phyloP scores from a whole-genome alignment of 2,113 vertebrate species.

The Solenodon paradoxus region DNA sequence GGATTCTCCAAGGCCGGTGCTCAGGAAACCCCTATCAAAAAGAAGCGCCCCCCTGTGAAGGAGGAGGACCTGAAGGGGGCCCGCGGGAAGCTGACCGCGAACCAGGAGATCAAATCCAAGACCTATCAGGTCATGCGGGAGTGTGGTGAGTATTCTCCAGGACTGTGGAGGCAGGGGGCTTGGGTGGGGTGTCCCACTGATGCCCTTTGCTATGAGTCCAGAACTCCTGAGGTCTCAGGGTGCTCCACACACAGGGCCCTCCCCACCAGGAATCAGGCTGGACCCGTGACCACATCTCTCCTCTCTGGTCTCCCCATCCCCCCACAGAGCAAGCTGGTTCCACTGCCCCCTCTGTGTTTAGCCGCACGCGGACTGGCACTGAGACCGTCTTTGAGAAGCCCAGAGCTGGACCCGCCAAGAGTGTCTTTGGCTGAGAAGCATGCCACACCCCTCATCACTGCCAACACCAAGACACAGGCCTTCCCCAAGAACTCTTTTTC shows the following conservation, averaged over 20 bases:
- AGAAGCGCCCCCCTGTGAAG: constrained; percentile 95
- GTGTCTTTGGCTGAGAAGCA: constrained; percentile 88
- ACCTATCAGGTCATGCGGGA: constrained; percentile 97
- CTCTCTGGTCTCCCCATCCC: neutral
- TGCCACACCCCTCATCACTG: neutral
- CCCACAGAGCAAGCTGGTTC: constrained; percentile 89
- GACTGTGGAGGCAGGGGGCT: rapidly evolving
- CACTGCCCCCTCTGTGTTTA: constrained; percentile 93
- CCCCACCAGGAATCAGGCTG: neutral
- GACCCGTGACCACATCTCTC: constrained; percentile 26
- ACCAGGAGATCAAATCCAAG: constrained; percentile 95
- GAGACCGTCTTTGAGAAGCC: constrained; percentile 91
- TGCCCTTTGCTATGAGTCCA: neutral
- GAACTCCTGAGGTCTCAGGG: neutral
- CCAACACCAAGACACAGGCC: neutral
- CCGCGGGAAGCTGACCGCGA: constrained; percentile 90
- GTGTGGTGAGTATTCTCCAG: constrained; percentile 87
- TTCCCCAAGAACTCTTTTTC: constrained; percentile 11
- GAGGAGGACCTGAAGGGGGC: constrained; percentile 97
- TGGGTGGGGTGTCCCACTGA: rapidly evolving
- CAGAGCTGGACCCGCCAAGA: constrained; percentile 84
- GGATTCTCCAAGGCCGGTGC: constrained; percentile 22
- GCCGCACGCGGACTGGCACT: constrained; percentile 85
- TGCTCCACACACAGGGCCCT: neutral
- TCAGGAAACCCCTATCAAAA: constrained; percentile 87